A percentile compares a stretch with the other conserved stretches of the same genome.
phyloP scores from a whole-genome alignment of 2,888 invertebrate genomes.

The Monopis laevigella region DNA sequence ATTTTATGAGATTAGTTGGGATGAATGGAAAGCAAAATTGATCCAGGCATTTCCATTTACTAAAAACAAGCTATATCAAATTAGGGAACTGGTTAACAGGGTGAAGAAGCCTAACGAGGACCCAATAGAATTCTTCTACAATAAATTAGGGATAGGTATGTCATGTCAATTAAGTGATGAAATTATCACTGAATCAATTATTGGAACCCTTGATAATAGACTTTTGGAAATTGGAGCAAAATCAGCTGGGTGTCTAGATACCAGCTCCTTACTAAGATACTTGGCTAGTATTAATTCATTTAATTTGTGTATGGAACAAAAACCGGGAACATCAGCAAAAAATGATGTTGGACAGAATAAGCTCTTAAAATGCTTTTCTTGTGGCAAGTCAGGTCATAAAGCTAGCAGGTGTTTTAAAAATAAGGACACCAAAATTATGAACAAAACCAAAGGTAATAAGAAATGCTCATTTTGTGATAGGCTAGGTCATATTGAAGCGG shows the following conservation, averaged over 20 bases:
- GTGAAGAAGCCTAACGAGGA: slow-evolving; percentile 15
- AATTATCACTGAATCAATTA: slow-evolving; percentile 17
- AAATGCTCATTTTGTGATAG: slow-evolving; percentile 8
- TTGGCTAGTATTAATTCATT: slow-evolving; percentile 13
- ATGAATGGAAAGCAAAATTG: slow-evolving; percentile 16
- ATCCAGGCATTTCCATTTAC: slow-evolving; percentile 18
- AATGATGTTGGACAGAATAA: background rate
- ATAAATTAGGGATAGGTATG: slow-evolving; percentile 13
- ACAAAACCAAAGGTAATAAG: slow-evolving; percentile 10
- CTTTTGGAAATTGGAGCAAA: slow-evolving; percentile 15
- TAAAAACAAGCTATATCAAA: slow-evolving; percentile 15
- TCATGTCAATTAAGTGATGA: slow-evolving; percentile 16
- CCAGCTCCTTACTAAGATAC: slow-evolving; percentile 13
- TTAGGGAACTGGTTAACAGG: slow-evolving; percentile 16
- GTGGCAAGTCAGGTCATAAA: slow-evolving; percentile 16
- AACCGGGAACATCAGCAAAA: background rate
- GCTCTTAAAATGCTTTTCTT: slow-evolving; percentile 11
- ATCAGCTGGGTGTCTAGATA: slow-evolving; percentile 16
- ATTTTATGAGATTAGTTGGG: slow-evolving; percentile 17
- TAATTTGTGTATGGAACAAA: background rate
- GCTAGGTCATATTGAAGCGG: slow-evolving; percentile 12
- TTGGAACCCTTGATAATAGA: slow-evolving; percentile 16
- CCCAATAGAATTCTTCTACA: slow-evolving; percentile 11
- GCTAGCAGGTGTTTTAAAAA: slow-evolving; percentile 1
- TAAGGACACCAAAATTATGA: background rate